Percentiles rank a stretch among this genome's conserved stretches.
Conservation (phyloP, 92 coral and sea anemone species). For the Scolanthus callimorphus region DNA sequence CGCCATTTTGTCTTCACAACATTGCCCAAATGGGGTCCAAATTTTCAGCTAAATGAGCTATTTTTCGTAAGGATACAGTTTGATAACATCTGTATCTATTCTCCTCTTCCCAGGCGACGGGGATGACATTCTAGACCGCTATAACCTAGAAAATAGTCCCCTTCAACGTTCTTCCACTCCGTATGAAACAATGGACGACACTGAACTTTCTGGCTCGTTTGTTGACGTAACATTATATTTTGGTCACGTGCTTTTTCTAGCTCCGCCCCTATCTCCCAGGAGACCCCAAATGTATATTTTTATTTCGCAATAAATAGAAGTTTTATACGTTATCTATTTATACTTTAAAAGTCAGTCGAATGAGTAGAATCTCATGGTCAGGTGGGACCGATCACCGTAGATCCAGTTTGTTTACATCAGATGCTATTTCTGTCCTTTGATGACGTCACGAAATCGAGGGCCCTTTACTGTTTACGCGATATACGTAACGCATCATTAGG, state of each 20-base stretch:
- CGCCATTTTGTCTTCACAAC: conserved; percentile 61
- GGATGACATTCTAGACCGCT: conserved; percentile 83
- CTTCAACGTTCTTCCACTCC: conserved; percentile 22
- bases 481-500: too few relatives aligned
- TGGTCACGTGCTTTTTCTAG: conserved; percentile 77
- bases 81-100: conserved; percentile 97
- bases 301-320: too few relatives aligned
- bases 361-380: too few relatives aligned
- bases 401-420: too few relatives aligned
- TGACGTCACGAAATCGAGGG: too few relatives aligned
- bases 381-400: too few relatives aligned
- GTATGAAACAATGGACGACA: conserved; percentile 70
- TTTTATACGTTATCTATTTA: too few relatives aligned
- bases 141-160: conserved; percentile 26
- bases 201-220: conserved; percentile 76
- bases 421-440: too few relatives aligned
- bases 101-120: conserved; percentile 99
- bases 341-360: too few relatives aligned
- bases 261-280: too few relatives aligned
- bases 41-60: conserved; percentile 13
- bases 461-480: too few relatives aligned
- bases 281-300: too few relatives aligned
- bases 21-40: conserved; percentile 19
- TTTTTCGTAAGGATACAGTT: conserved; percentile 91
- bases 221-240: conserved; percentile 93